Evolutionary conservation across 2,797 vertebrate genomes (phyloP).

Genomic region (Sebastes taczanowskii): DNA sequence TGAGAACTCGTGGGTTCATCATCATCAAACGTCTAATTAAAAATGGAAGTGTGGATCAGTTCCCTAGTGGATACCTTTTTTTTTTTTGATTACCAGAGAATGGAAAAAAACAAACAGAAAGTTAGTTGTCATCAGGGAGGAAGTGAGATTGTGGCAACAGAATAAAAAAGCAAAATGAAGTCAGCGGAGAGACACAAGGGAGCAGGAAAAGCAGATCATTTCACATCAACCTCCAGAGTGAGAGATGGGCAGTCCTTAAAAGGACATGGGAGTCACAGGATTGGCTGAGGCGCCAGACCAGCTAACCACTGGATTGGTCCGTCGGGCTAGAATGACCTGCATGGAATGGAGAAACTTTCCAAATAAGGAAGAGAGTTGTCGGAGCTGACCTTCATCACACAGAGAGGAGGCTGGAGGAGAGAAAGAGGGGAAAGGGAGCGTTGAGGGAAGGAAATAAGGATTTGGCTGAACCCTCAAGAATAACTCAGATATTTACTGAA

Average conservation of each 20-base stretch:
- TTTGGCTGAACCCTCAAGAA: no score
- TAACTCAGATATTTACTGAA: no score
- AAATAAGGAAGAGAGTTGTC: constrained; percentile 84
- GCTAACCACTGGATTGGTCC: constrained; percentile 72
- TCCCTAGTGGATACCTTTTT: constrained; percentile 1
- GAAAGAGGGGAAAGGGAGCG: constrained; percentile 17
- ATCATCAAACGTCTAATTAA: constrained; percentile 41
- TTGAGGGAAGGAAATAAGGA: neutral
- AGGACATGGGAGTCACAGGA: constrained; percentile 84
- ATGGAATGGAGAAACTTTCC: constrained; percentile 88
- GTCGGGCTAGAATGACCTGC: constrained; percentile 82
- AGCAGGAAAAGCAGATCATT: constrained; percentile 62
- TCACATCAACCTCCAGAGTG: constrained; percentile 70
- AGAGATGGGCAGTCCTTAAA: constrained; percentile 89
- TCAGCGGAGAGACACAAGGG: constrained; percentile 47
- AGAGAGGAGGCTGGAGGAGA: constrained; percentile 22
- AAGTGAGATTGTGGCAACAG: constrained; percentile 19
- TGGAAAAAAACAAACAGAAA: constrained; percentile 14
- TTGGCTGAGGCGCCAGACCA: constrained; percentile 74
- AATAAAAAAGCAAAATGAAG: constrained; percentile 46
- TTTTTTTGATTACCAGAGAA: constrained; percentile 18
- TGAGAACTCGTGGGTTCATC: constrained; percentile 21
- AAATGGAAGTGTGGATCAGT: constrained; percentile 21
- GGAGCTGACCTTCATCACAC: constrained; percentile 70
- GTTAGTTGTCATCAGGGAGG: constrained; percentile 25